Evolutionary conservation across 1,140 invertebrate genomes (phyloP).

Genomic region (Magallana ariakensis): DNA sequence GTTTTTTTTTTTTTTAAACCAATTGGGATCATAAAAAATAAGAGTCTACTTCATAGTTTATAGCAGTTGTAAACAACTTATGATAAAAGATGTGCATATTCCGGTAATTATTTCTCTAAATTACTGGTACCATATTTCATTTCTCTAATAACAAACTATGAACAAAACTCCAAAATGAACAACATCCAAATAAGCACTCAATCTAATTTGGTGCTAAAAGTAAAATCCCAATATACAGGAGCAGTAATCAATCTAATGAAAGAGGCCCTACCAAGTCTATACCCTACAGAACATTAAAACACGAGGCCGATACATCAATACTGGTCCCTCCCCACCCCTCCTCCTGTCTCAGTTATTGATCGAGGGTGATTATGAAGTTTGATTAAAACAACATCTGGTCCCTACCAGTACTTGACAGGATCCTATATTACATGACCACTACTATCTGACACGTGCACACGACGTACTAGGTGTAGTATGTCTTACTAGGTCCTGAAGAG

Average conservation of each 20-base stretch:
- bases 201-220: neutral
- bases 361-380: neutral
- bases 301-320: neutral
- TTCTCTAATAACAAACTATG: neutral
- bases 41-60: too few species aligned
- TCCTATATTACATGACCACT: neutral
- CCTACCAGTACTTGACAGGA: neutral
- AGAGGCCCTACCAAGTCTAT: neutral
- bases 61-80: too few species aligned
- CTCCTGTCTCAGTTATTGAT: neutral
- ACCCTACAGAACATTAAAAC: neutral
- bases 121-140: neutral
- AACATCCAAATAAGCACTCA: neutral
- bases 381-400: conserved; percentile 20
- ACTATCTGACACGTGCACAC: neutral
- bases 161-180: neutral
- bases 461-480: neutral
- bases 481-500: neutral
- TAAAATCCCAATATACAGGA: neutral
- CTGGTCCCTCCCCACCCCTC: neutral
- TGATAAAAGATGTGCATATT: too few species aligned
- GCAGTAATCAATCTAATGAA: neutral
- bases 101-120: too few species aligned
- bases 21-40: too few species aligned
- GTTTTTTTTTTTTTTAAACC: too few species aligned